Base-by-base conservation (phyloP, 1,140 invertebrate species). In the Hetaerina americana region DNA sequence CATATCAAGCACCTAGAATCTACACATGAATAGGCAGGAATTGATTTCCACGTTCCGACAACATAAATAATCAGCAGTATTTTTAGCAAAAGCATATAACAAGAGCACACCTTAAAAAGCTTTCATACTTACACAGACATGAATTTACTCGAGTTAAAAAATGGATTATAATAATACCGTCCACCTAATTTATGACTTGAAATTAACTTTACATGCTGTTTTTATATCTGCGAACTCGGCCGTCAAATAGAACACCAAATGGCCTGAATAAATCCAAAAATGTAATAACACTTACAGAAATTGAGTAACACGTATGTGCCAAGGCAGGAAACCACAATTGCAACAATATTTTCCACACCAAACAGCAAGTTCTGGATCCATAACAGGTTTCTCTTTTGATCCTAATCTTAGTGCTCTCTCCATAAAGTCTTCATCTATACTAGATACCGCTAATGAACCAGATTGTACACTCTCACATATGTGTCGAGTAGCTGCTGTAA, bases 281-380 rank as follows among this genome's bases (percentile, higher is more conserved):
- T n/a, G n/a, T n/a, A n/a, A 5, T 12, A 71, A 74, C 66, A 72
- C 81, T 79, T 82, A 85, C 79, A 87, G 78, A 80, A 91, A 90
- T 82, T 89, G 88, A 31, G 88, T 87, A 66, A 88, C 76, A 81
- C 86, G 83, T 75, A 88, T 87, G 76, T 90, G 88, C 89, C 89
- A 91, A 49, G 88, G 89, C 24, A 89, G 79, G 78, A 89, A 81
- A 72, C 87, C 87, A 77, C 84, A 84, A 49, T 87, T 86, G 72
- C 80, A 84, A 75, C 85, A 86, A 49, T 79, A 75, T 26, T 83
- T 78, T 26, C 88, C 88, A 77, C 84, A 87, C 76, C 87, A 84
- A 71, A 91, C 77, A 40, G 84, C 86, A 73, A 90, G 76, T 75
- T 90, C 87, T 25, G 89, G 89, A 74, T 90, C 88, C 27, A 88